These are phyloP conservation scores for Brachirus orientalis DNA, from an alignment of 2,113 vertebrate genomes.

Conservation along the genomic window DNA sequence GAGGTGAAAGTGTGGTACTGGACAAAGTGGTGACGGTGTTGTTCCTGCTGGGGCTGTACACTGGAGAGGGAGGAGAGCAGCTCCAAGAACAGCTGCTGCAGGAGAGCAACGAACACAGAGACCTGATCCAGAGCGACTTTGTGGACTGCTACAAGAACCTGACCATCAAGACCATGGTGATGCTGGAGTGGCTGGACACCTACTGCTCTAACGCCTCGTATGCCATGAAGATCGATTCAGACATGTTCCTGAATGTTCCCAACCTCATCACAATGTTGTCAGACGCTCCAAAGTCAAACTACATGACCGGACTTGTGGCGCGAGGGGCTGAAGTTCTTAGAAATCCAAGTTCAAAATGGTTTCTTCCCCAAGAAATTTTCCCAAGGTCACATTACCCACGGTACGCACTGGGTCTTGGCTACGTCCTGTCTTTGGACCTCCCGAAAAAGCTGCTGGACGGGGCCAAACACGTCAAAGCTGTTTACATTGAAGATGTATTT, in stretches of 20 bases:
- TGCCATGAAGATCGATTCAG: constrained; percentile 75
- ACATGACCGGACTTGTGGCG: background rate
- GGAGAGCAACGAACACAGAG: constrained; percentile 74
- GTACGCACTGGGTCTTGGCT: background rate
- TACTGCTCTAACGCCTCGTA: constrained; percentile 78
- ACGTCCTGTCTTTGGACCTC: background rate
- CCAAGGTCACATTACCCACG: background rate
- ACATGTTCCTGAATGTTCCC: background rate
- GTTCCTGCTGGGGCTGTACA: constrained; percentile 74
- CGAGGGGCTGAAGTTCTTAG: background rate
- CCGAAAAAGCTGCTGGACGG: no score
- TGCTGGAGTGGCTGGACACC: constrained; percentile 84
- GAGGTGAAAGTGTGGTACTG: constrained; percentile 57
- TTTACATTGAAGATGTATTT: constrained; percentile 84
- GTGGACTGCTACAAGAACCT: constrained; percentile 86
- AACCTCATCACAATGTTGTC: background rate
- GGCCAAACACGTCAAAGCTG: constrained; percentile 2
- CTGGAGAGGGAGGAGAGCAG: accelerated
- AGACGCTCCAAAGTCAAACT: background rate
- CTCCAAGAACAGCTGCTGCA: constrained; percentile 46
- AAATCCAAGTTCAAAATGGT: background rate
- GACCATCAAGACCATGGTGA: constrained; percentile 86
- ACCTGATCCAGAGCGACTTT: constrained; percentile 86
- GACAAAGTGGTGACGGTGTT: constrained; percentile 60
- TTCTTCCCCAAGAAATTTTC: background rate